These are phyloP conservation scores for Scopus umbretta DNA, from an alignment of 2,113 vertebrate genomes.

Conservation along the genomic window DNA sequence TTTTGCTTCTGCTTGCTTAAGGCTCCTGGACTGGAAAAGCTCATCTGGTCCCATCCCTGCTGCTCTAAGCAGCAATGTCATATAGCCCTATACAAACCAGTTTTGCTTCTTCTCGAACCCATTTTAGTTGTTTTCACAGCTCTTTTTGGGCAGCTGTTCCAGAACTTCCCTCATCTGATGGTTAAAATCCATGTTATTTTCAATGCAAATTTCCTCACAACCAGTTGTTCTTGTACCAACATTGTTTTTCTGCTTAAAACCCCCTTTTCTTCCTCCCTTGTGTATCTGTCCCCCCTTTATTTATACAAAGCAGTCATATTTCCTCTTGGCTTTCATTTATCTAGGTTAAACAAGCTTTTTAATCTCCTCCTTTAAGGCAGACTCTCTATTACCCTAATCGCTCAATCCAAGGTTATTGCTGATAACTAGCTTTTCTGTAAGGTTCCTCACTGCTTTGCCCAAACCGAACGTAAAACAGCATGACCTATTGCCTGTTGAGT, in stretches of 20 bases:
- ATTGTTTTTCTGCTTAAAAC: neutral
- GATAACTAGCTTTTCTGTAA: constrained; percentile 19
- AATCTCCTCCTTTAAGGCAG: constrained; percentile 22
- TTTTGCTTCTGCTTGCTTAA: neutral
- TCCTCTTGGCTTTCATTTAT: constrained; percentile 33
- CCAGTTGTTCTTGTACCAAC: neutral
- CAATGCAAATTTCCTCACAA: neutral
- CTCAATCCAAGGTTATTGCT: constrained; percentile 28
- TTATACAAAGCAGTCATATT: constrained; percentile 27
- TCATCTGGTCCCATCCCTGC: neutral
- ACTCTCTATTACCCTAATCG: neutral
- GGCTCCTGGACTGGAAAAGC: neutral
- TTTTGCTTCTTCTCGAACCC: neutral
- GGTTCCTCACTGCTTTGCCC: neutral
- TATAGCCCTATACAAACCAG: neutral
- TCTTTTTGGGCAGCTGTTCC: neutral
- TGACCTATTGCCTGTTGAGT: neutral
- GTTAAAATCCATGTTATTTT: neutral
- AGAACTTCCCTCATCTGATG: neutral
- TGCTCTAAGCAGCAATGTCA: neutral
- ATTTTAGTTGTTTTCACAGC: neutral
- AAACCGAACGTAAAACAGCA: neutral
- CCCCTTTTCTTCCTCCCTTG: neutral
- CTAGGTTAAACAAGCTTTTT: constrained; percentile 42
- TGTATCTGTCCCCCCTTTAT: neutral